Evolutionary conservation across 2,113 vertebrate species (phyloP), one percentile per base, ranked within the genome.

Genomic region (Fukomys damarensis): DNA sequence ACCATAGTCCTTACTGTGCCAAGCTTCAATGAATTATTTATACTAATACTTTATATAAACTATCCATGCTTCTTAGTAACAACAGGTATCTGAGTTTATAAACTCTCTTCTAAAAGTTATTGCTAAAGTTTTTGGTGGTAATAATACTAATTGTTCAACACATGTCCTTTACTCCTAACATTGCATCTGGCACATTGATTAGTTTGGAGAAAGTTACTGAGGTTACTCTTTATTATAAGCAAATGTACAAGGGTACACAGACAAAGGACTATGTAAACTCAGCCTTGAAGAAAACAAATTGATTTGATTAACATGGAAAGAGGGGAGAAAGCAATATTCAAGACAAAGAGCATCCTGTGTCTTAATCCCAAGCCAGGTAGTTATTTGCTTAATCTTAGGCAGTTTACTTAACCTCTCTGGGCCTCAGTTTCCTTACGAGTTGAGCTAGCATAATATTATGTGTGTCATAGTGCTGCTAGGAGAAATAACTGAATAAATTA

Each of bases 401-500:
- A 82, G 63, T 84, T 92, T 85, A 82, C 61, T 86, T 92, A 83
- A 54, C 14, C 12, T 87, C 43, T 82, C n/a, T 74, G n/a, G 54
- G 20, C 17, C 24, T 41, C 46, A 52, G 10, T 92, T 94, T 90
- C 46, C 38, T 32, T 10, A 9, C 54, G 68, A 74, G 17, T 77
- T 81, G 30, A 94, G 56, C 8, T 93, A 86, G 16, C 46, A 52
- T 54, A 65, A 68, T 61, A 76, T 68, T 84, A 77, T 74, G 16
- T 68, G n/a, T 76, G 74, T 68, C 28, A 43, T 11, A 84, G 22
- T 20, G 20, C 41, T 74, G 22, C 46, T 72, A 46, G 56, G 16
- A 96, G 52, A 97, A 80, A 81, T 80, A 93, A 89, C n/a, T 30
- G 68, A 86, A 68, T 88, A 61, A 96, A 54, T 61, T 70, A 81